Percentiles rank a stretch among this genome's conserved stretches.
Conservation (phyloP, 2,797 vertebrate species). For the Halcyon leucocephala region DNA sequence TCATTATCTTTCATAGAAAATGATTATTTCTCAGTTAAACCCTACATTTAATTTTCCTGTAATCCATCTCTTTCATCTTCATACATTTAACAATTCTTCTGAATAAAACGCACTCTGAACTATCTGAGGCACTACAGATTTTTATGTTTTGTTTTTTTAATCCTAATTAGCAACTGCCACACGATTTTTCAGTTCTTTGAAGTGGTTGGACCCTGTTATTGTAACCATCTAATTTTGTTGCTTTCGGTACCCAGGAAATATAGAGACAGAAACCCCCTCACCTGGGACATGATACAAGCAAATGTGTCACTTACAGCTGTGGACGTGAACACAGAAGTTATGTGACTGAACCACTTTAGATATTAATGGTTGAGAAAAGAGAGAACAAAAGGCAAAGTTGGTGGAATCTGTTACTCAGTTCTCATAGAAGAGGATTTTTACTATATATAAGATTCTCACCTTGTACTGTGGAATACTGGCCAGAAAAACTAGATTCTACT, state of each 20-base stretch:
- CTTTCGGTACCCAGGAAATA: not conserved
- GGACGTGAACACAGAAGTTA: not conserved
- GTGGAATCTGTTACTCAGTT: not conserved
- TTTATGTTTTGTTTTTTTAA: not conserved
- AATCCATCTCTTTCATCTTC: slow-evolving; percentile 69
- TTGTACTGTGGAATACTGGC: too few species aligned
- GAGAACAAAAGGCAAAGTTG: not conserved
- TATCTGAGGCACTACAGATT: not conserved
- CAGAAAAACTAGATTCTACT: not conserved
- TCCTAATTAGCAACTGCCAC: not conserved
- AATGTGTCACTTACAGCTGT: fast-evolving
- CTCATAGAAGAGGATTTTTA: not conserved
- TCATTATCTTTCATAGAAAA: slow-evolving; percentile 78
- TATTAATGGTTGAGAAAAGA: not conserved
- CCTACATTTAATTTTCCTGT: slow-evolving; percentile 68
- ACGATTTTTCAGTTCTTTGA: not conserved
- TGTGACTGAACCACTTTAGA: not conserved
- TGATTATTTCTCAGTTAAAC: slow-evolving; percentile 78
- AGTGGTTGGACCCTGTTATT: not conserved
- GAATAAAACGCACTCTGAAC: not conserved
- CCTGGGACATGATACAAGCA: not conserved
- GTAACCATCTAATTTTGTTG: not conserved
- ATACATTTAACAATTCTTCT: not conserved
- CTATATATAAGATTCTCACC: not conserved
- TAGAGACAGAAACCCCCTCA: not conserved